phyloP scores from a whole-genome alignment of 92 coral and sea anemone genomes.

The Porites rus region DNA sequence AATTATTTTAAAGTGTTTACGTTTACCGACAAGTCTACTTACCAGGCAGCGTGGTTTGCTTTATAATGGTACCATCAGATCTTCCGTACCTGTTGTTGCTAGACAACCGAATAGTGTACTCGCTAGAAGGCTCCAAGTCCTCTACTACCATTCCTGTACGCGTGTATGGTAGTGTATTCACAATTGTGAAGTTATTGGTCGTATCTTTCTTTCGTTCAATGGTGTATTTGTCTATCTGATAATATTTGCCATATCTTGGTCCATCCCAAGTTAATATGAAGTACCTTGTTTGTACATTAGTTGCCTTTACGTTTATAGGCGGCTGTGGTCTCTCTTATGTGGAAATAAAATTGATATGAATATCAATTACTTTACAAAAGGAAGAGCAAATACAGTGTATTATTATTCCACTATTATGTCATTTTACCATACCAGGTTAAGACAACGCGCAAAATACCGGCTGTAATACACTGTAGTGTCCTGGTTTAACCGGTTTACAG shows the following conservation, averaged over 20 bases:
- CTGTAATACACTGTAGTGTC: too few relatives aligned
- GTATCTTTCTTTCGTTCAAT: not conserved
- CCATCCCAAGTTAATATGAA: not conserved
- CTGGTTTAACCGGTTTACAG: too few relatives aligned
- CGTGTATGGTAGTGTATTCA: not conserved
- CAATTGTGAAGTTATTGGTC: not conserved
- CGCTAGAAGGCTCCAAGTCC: not conserved
- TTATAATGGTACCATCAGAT: not conserved
- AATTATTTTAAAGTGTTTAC: too few relatives aligned
- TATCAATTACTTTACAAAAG: too few relatives aligned
- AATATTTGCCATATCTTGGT: not conserved
- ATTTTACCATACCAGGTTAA: too few relatives aligned
- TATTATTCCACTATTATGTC: too few relatives aligned
- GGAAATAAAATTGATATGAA: too few relatives aligned
- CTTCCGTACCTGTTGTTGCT: not conserved
- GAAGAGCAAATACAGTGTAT: too few relatives aligned
- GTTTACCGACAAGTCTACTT: not conserved
- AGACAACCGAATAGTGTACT: not conserved
- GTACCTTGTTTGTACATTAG: not conserved
- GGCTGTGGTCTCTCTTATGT: not conserved
- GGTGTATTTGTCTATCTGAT: not conserved
- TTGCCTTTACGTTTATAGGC: not conserved
- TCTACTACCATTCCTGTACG: not conserved
- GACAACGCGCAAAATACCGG: too few relatives aligned
- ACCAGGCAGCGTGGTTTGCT: not conserved